A percentile compares a stretch with the other conserved stretches of the same genome.
Conservation (phyloP, 2,797 vertebrate species). For the Nyctalus aviator region DNA sequence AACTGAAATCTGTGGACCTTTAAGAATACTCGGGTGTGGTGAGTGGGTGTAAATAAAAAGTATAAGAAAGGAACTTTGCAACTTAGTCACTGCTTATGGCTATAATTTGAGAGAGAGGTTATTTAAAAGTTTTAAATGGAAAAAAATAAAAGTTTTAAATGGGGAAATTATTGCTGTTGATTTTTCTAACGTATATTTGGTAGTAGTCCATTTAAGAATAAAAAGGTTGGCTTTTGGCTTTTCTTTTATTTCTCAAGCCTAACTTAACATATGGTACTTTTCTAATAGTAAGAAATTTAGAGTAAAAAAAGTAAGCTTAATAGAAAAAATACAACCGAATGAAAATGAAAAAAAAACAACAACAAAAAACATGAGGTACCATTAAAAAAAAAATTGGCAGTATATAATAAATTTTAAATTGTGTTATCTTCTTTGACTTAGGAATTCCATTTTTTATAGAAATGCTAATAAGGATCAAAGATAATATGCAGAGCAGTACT, state of each 20-base stretch:
- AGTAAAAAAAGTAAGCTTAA: background rate
- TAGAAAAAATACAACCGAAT: background rate
- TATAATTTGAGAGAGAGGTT: conserved; percentile 21
- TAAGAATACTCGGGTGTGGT: background rate
- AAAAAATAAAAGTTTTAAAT: conserved; percentile 1
- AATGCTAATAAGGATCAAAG: conserved; percentile 27
- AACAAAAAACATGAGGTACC: background rate
- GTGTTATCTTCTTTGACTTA: background rate
- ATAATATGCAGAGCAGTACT: background rate
- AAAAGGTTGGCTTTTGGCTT: background rate
- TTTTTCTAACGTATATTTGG: conserved; percentile 15
- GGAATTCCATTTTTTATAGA: background rate
- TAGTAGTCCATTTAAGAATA: conserved; percentile 4
- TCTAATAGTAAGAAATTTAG: background rate
- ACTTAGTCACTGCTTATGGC: background rate
- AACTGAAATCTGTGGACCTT: background rate
- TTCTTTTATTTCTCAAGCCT: conserved; percentile 26
- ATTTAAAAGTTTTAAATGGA: conserved; percentile 7
- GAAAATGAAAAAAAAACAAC: background rate
- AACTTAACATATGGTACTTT: background rate
- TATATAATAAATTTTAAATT: conserved; percentile 29
- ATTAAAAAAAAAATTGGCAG: background rate
- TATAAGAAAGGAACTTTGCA: background rate
- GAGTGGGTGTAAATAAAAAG: background rate
- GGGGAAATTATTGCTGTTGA: background rate